A percentile compares a stretch with the other conserved stretches of the same genome.
These are phyloP conservation scores for Cosmorhoe ocellata DNA, from an alignment of 2,888 invertebrate genomes.

Conservation along the genomic window DNA sequence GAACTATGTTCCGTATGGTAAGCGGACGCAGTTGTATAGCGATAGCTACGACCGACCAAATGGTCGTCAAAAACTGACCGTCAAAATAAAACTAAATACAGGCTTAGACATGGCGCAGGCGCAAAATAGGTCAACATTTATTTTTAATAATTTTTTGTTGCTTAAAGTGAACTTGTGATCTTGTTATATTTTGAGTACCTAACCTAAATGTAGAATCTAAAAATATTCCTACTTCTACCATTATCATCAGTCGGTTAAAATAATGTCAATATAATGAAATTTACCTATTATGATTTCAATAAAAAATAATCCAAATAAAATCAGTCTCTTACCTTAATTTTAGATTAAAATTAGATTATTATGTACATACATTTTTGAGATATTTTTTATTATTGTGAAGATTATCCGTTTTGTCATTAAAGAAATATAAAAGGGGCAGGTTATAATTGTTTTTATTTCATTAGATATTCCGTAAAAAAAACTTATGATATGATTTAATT, in stretches of 20 bases:
- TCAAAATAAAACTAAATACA: too few species aligned
- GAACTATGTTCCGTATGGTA: too few species aligned
- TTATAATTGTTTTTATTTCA: not conserved
- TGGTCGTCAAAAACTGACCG: too few species aligned
- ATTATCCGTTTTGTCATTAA: conserved; percentile 36
- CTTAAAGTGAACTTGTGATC: not conserved
- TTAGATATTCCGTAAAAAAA: conserved; percentile 6
- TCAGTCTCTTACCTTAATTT: conserved; percentile 78
- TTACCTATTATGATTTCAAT: conserved; percentile 38
- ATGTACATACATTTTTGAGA: conserved; percentile 59
- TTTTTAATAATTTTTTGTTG: too few species aligned
- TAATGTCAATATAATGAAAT: conserved; percentile 50
- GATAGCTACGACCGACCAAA: too few species aligned
- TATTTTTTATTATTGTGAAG: conserved; percentile 35
- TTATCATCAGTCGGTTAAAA: conserved; percentile 66
- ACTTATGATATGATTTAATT: conserved; percentile 26
- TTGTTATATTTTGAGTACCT: conserved; percentile 23
- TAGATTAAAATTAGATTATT: conserved; percentile 64
- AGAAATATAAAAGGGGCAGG: not conserved
- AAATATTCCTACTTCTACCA: conserved; percentile 48
- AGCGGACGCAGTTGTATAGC: too few species aligned
- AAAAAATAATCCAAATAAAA: conserved; percentile 66
- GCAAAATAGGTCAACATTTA: too few species aligned
- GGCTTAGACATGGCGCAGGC: too few species aligned
- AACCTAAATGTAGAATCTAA: conserved; percentile 37